Conservation (phyloP, 1,140 invertebrate species). For the Aphelinus atriplicis region DNA sequence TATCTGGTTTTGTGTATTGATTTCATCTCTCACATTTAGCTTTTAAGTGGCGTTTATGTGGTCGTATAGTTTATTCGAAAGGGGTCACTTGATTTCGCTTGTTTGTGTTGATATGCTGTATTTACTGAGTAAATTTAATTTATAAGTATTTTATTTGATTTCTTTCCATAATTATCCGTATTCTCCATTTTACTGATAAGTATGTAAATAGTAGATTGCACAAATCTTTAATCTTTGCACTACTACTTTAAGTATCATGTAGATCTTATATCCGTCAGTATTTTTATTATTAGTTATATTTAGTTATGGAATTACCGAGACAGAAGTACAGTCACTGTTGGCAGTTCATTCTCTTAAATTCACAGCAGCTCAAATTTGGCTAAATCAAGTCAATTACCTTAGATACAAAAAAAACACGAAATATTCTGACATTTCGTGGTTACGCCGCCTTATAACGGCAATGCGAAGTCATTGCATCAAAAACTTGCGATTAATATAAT, state of each 20-base stretch:
- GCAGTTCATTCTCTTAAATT: slow-evolving; percentile 3
- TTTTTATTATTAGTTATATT: slow-evolving; percentile 14
- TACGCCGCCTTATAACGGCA: slow-evolving; percentile 20
- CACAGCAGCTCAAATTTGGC: slow-evolving; percentile 40
- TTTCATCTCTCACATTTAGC: slow-evolving; percentile 44
- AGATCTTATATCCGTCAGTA: too few species aligned
- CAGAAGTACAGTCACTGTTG: not conserved
- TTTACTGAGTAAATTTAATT: not conserved
- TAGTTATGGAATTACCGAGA: not conserved
- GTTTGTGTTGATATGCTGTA: slow-evolving; percentile 44
- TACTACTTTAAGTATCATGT: not conserved
- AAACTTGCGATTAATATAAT: slow-evolving; percentile 43
- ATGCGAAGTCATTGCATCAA: slow-evolving; percentile 39
- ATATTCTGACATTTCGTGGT: slow-evolving; percentile 33
- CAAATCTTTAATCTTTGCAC: not conserved
- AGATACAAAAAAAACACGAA: slow-evolving; percentile 30
- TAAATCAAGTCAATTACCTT: slow-evolving; percentile 56
- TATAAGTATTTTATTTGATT: slow-evolving; percentile 39
- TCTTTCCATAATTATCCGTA: too few species aligned
- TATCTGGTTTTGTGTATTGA: slow-evolving; percentile 45
- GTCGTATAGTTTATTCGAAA: slow-evolving; percentile 47
- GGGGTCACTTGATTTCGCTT: slow-evolving; percentile 62
- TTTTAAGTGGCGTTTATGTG: slow-evolving; percentile 32
- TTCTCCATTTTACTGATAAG: too few species aligned
- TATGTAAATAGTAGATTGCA: slow-evolving; percentile 1